These are phyloP conservation scores for Trachelus stipa DNA, from an alignment of 2,888 invertebrate species.

Conservation along the genomic window DNA sequence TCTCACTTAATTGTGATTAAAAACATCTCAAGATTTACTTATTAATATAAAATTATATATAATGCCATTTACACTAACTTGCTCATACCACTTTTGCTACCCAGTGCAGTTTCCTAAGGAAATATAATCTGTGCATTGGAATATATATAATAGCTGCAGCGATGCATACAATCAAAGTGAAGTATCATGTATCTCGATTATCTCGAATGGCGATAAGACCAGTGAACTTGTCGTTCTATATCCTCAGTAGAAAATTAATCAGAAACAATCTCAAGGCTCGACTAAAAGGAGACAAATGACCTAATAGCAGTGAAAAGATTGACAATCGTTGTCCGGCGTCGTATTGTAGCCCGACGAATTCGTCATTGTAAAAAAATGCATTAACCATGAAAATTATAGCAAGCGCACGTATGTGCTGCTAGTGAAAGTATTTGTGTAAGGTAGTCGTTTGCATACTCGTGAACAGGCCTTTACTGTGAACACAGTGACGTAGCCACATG, in stretches of 20 bases:
- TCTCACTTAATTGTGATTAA: background rate
- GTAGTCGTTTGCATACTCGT: background rate
- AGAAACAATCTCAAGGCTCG: background rate
- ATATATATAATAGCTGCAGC: background rate
- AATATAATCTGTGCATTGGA: background rate
- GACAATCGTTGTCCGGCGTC: background rate
- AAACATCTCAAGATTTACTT: background rate
- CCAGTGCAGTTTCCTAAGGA: background rate
- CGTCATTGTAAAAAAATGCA: background rate
- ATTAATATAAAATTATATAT: background rate
- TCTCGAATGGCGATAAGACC: background rate
- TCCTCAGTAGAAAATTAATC: background rate
- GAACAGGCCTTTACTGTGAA: background rate
- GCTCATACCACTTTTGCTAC: background rate
- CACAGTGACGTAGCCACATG: background rate
- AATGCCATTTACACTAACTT: background rate
- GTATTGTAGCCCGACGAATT: background rate
- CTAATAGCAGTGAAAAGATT: background rate
- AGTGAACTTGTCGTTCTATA: background rate
- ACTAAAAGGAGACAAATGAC: background rate
- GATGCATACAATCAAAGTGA: background rate
- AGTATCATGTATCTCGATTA: background rate
- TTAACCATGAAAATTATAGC: background rate
- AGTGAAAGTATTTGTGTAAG: background rate
- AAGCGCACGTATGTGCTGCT: background rate